Evolutionary conservation across 2,797 vertebrate species (phyloP).

Genomic region (Brotula barbata): DNA sequence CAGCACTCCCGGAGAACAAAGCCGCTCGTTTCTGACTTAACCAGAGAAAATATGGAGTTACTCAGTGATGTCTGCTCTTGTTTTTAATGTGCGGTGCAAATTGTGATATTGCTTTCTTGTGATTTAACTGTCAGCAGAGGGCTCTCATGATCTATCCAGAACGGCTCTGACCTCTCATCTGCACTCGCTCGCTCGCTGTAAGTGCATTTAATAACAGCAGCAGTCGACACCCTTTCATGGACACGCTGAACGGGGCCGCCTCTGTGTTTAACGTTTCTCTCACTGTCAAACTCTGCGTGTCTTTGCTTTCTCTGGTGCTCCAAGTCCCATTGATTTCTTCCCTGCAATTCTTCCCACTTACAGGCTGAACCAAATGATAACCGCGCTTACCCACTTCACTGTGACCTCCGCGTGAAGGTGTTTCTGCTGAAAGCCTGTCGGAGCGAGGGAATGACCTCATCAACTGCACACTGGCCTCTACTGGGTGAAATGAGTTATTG

Average conservation of each 20-base stretch:
- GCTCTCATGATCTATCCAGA: slow-evolving; percentile 67
- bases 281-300: slow-evolving; percentile 22
- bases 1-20: slow-evolving; percentile 4
- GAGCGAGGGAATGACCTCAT: slow-evolving; percentile 44
- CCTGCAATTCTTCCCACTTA: slow-evolving; percentile 15
- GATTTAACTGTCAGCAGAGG: slow-evolving; percentile 69
- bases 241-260: slow-evolving; percentile 43
- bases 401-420: slow-evolving; percentile 37
- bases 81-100: slow-evolving; percentile 24
- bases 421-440: slow-evolving; percentile 22
- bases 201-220: slow-evolving; percentile 43
- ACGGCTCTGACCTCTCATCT: slow-evolving; percentile 56
- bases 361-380: slow-evolving; percentile 23
- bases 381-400: slow-evolving; percentile 5
- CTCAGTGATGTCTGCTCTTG: slow-evolving; percentile 34
- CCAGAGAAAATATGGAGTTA: slow-evolving; percentile 29
- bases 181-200: slow-evolving; percentile 23
- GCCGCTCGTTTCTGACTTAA: slow-evolving; percentile 40
- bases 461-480: slow-evolving; percentile 67
- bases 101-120: slow-evolving; percentile 45
- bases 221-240: slow-evolving; percentile 41
- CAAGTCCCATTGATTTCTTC: slow-evolving; percentile 48
- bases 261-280: slow-evolving; percentile 32
- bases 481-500: slow-evolving; percentile 51
- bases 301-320: slow-evolving; percentile 41